Percentiles rank a stretch among this genome's conserved stretches.
These are phyloP conservation scores for Heliothis peltigera DNA, from an alignment of 2,888 invertebrate genomes.

Conservation along the genomic window DNA sequence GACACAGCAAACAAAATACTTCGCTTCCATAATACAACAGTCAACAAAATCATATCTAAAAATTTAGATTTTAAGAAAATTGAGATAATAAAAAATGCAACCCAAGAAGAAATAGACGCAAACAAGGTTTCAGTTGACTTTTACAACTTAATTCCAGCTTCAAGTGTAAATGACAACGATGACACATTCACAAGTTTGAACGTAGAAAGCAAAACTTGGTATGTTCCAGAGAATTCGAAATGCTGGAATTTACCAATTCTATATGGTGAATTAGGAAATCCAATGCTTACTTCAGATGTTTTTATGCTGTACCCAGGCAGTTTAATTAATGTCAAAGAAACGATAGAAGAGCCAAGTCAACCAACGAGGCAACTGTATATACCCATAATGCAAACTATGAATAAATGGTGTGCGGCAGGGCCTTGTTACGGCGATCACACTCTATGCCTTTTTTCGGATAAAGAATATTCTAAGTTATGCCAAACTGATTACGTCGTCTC, in stretches of 20 bases:
- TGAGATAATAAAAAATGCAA: conserved; percentile 23
- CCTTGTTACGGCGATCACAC: conserved; percentile 86
- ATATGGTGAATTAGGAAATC: conserved; percentile 72
- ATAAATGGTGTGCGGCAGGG: conserved; percentile 81
- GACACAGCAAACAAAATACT: conserved; percentile 6
- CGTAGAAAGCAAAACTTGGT: conserved; percentile 70
- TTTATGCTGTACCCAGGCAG: conserved; percentile 70
- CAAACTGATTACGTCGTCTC: conserved; percentile 69
- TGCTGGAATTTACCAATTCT: conserved; percentile 83
- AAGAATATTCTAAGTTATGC: conserved; percentile 73
- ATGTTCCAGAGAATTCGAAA: conserved; percentile 77
- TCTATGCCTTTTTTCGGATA: conserved; percentile 78
- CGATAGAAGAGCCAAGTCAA: conserved; percentile 25
- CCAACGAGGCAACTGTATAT: conserved; percentile 31
- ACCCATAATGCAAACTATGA: conserved; percentile 56
- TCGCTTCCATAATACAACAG: conserved; percentile 15
- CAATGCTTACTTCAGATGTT: conserved; percentile 63
- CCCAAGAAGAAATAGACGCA: conserved; percentile 44
- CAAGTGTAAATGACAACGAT: conserved; percentile 47
- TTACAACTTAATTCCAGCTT: conserved; percentile 77
- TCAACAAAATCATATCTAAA: neutral
- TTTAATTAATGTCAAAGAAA: conserved; percentile 73
- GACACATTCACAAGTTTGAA: conserved; percentile 6
- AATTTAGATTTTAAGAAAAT: neutral
- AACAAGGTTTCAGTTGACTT: conserved; percentile 67